A percentile compares a stretch with the other conserved stretches of the same genome.
These are phyloP conservation scores for Eucidaris tribuloides DNA, from an alignment of 35 echinoderm and acorn worm species.

Conservation along the genomic window DNA sequence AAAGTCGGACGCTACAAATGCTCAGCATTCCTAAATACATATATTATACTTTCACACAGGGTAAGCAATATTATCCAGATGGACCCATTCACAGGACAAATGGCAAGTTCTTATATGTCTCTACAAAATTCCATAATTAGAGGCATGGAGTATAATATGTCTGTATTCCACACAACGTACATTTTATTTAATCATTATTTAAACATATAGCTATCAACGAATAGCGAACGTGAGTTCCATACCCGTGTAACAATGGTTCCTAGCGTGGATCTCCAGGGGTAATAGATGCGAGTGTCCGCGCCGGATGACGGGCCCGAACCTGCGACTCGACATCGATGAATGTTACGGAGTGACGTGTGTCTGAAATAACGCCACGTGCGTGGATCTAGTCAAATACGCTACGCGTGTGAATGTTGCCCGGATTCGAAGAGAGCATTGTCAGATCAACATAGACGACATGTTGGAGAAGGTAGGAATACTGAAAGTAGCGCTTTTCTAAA, in stretches of 20 bases:
- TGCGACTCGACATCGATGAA: constrained; percentile 52
- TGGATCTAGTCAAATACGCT: constrained; percentile 24
- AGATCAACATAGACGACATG: constrained; percentile 61
- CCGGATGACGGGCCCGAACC: constrained; percentile 29
- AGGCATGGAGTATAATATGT: too few relatives aligned
- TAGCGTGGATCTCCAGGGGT: constrained; percentile 25
- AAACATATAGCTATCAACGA: constrained; percentile 38
- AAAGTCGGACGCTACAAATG: too few relatives aligned
- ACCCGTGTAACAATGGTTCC: constrained; percentile 1
- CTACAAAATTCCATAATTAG: too few relatives aligned
- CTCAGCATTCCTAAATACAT: too few relatives aligned
- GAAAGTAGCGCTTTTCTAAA: too few relatives aligned
- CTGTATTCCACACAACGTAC: too few relatives aligned
- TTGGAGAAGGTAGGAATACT: constrained; percentile 2
- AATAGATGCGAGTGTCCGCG: constrained; percentile 40
- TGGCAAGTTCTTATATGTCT: too few relatives aligned
- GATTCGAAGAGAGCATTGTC: constrained; percentile 35
- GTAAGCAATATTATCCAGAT: too few relatives aligned
- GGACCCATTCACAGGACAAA: too few relatives aligned
- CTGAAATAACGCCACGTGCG: constrained; percentile 40
- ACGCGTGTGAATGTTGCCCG: constrained; percentile 27
- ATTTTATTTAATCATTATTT: background rate
- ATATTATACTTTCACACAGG: too few relatives aligned
- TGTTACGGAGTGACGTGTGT: constrained; percentile 42
- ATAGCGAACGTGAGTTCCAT: background rate